Conservation (phyloP, 2,888 invertebrate species). For the Hydrotaea cyrtoneurina region DNA sequence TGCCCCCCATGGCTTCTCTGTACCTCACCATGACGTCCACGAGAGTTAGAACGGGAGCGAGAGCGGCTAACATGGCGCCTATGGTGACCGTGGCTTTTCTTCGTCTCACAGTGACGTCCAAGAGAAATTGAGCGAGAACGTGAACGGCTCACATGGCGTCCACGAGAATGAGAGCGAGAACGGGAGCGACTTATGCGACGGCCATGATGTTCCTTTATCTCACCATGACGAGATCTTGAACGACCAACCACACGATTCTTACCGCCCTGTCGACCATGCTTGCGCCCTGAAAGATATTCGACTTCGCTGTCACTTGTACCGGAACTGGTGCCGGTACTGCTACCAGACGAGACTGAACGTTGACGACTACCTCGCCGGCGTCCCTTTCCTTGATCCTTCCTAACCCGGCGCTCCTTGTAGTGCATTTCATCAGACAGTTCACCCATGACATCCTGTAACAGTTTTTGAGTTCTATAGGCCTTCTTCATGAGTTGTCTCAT, state of each 20-base stretch:
- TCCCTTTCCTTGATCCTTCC: slow-evolving; percentile 51
- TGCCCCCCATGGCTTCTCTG: slow-evolving; percentile 34
- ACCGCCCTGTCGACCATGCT: slow-evolving; percentile 23
- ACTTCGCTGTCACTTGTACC: slow-evolving; percentile 60
- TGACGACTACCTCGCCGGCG: background rate
- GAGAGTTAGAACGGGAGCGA: slow-evolving; percentile 28
- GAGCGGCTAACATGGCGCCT: slow-evolving; percentile 32
- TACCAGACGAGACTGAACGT: slow-evolving; percentile 46
- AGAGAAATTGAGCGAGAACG: slow-evolving; percentile 30
- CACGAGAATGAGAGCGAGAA: slow-evolving; percentile 41
- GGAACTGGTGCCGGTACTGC: slow-evolving; percentile 65
- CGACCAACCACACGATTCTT: slow-evolving; percentile 24
- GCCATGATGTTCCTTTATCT: slow-evolving; percentile 26
- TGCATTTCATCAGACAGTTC: slow-evolving; percentile 41
- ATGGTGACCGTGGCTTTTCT: slow-evolving; percentile 1
- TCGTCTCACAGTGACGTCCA: background rate
- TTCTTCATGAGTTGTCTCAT: slow-evolving; percentile 56
- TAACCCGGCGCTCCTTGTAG: background rate
- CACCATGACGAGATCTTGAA: slow-evolving; percentile 7
- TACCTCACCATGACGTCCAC: background rate
- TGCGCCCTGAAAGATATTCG: slow-evolving; percentile 21
- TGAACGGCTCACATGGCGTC: slow-evolving; percentile 24
- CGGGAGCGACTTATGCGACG: slow-evolving; percentile 34
- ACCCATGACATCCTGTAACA: slow-evolving; percentile 64
- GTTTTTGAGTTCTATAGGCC: slow-evolving; percentile 70